Evolutionary conservation across 35 echinoderm and acorn worm genomes (phyloP).

Genomic region (Chiridota heheva): DNA sequence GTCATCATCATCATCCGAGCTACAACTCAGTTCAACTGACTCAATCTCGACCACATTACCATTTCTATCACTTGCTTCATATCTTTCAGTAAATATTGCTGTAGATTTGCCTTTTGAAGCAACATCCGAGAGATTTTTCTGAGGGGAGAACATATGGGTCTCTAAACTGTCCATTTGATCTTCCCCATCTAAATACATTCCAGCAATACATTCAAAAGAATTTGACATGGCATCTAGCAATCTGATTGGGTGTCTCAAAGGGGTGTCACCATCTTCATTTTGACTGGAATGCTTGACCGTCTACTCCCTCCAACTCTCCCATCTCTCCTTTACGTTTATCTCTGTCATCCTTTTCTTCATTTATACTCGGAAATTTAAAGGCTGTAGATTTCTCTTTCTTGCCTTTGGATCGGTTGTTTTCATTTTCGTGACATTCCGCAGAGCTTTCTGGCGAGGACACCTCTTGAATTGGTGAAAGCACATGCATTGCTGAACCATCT

Average conservation of each 20-base stretch:
- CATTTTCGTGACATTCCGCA: slow-evolving; percentile 22
- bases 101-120: slow-evolving; percentile 55
- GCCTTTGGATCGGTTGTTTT: slow-evolving; percentile 28
- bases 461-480: slow-evolving; percentile 89
- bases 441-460: slow-evolving; percentile 86
- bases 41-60: slow-evolving; percentile 53
- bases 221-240: slow-evolving; percentile 56
- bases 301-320: slow-evolving; percentile 3
- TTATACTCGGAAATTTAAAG: not conserved
- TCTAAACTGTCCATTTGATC: slow-evolving; percentile 86
- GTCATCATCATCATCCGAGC: slow-evolving; percentile 73
- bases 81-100: slow-evolving; percentile 19
- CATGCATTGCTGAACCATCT: slow-evolving; percentile 39
- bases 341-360: slow-evolving; percentile 12
- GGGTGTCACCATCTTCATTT: slow-evolving; percentile 43
- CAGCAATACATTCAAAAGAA: slow-evolving; percentile 72
- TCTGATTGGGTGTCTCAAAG: slow-evolving; percentile 55
- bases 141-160: slow-evolving; percentile 64
- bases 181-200: slow-evolving; percentile 54
- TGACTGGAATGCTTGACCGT: slow-evolving; percentile 49
- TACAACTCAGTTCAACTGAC: slow-evolving; percentile 59
- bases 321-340: not conserved
- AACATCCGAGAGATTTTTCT: slow-evolving; percentile 61
- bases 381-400: not conserved
- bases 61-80: slow-evolving; percentile 58